These are phyloP conservation scores for Takifugu ocellatus DNA, from an alignment of 2,797 vertebrate genomes.

Conservation along the genomic window DNA sequence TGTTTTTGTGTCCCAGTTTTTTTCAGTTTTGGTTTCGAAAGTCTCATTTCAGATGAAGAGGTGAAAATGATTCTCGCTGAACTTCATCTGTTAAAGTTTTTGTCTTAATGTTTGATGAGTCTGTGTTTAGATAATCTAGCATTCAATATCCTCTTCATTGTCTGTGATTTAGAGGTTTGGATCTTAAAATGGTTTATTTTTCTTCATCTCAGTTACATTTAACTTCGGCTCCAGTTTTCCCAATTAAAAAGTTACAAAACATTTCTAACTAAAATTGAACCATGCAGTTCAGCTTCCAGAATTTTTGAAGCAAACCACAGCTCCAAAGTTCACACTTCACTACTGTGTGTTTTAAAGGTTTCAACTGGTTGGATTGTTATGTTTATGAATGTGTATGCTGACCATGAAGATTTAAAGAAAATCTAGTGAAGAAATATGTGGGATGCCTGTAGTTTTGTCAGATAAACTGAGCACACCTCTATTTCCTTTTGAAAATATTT, in stretches of 20 bases:
- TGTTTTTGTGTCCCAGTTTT: constrained; percentile 12
- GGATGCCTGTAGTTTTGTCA: neutral
- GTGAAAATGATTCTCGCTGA: constrained; percentile 23
- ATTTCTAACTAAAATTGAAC: no score
- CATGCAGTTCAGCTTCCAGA: no score
- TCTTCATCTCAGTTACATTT: no score
- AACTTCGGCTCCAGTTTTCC: no score
- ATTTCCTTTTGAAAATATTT: neutral
- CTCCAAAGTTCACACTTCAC: no score
- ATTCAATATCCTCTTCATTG: constrained; percentile 16
- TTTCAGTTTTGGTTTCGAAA: constrained; percentile 16
- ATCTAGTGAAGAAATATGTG: no score
- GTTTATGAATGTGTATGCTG: neutral
- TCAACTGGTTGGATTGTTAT: neutral
- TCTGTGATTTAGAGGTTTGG: constrained; percentile 14
- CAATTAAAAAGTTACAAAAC: no score
- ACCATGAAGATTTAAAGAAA: no score
- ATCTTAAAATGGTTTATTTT: neutral
- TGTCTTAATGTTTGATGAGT: constrained; percentile 39
- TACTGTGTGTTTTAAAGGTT: no score
- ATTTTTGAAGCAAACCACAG: no score
- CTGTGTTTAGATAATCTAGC: constrained; percentile 11
- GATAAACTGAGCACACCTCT: constrained; percentile 14
- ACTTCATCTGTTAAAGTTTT: constrained; percentile 26
- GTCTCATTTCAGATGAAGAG: constrained; percentile 18